Conservation (phyloP, 2,888 invertebrate genomes). For the Melanchra persicariae region DNA sequence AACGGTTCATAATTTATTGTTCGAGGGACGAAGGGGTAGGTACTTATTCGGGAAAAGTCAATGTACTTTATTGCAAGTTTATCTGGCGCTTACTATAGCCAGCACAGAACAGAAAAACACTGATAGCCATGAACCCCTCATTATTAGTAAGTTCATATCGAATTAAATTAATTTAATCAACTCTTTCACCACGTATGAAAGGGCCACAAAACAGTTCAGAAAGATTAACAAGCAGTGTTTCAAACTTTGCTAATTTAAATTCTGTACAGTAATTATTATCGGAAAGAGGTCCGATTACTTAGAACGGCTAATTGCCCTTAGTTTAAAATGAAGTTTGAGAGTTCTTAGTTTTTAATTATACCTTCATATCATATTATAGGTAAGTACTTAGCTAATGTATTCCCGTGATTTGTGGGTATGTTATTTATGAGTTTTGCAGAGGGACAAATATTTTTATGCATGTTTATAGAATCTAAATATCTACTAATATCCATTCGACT, state of each 20-base stretch:
- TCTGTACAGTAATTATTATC: slow-evolving; percentile 41
- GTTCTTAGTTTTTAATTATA: slow-evolving; percentile 48
- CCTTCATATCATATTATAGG: neutral
- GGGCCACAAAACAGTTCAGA: slow-evolving; percentile 28
- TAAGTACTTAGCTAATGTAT: neutral
- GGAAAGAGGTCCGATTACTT: slow-evolving; percentile 46
- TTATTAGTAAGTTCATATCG: neutral
- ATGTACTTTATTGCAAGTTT: too few relatives aligned
- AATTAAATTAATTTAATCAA: slow-evolving; percentile 3
- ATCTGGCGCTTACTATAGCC: too few relatives aligned
- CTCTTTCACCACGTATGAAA: slow-evolving; percentile 29
- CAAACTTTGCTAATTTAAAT: slow-evolving; percentile 69
- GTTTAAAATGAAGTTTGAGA: slow-evolving; percentile 36
- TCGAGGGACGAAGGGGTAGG: too few relatives aligned
- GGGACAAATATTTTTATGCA: too few relatives aligned
- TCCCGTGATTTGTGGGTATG: neutral
- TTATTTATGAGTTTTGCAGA: neutral
- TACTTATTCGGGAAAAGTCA: too few relatives aligned
- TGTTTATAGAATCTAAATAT: too few relatives aligned
- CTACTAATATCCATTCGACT: too few relatives aligned
- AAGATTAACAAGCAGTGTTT: slow-evolving; percentile 65
- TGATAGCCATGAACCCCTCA: too few relatives aligned
- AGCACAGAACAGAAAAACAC: too few relatives aligned
- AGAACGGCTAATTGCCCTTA: slow-evolving; percentile 46
- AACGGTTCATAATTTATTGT: too few relatives aligned